Evolutionary conservation across 1,140 invertebrate genomes (phyloP), one percentile per base, ranked within the genome.

Genomic region (Diorhabda elongata): DNA sequence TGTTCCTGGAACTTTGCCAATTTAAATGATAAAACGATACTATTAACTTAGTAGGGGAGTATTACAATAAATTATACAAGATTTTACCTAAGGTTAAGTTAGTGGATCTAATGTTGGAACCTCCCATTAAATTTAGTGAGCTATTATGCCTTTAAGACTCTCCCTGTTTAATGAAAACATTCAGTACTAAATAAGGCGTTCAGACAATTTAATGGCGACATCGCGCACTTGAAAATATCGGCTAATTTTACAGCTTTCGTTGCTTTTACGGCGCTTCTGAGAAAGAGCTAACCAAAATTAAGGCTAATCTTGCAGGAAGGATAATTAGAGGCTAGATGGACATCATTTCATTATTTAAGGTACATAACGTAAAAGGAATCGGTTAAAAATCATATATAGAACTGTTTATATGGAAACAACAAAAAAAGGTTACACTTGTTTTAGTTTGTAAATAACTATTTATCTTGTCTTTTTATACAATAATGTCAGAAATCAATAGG

Each of bases 1-100:
- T 69, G 68, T 69, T 67, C 68, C 69, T 71, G 71, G 71, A 76
- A 76, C 72, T 76, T 76, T 69, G 69, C 73, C 74, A 76, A 76
- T 76, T 75, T 72, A 76, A 76, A 76, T 76, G 75, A 76, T 76
- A 76, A 76, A 76, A 76, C 71, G 75, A 74, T 75, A 76, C 75
- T 74, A 76, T 76, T 76, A 76, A 76, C 71, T 76, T 76, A 70
- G 69, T 44, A 66, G 71, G 74, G 72, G 64, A 70, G 72, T 64
- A 69, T 68, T 69, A 69, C 72, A 59, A 74, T 75, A 75, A 74
- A 75, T 75, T 75, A 75, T 72, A 74, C 73, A 74, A 73, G 74
- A 75, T 75, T 75, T 74, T 75, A 75, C 74, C 74, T 75, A 74
- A 75, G 74, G 74, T 75, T 72, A 72, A 67, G 65, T 67, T 67